These are phyloP conservation scores for Ischnura elegans DNA, from an alignment of 2,888 invertebrate genomes.

Conservation along the genomic window DNA sequence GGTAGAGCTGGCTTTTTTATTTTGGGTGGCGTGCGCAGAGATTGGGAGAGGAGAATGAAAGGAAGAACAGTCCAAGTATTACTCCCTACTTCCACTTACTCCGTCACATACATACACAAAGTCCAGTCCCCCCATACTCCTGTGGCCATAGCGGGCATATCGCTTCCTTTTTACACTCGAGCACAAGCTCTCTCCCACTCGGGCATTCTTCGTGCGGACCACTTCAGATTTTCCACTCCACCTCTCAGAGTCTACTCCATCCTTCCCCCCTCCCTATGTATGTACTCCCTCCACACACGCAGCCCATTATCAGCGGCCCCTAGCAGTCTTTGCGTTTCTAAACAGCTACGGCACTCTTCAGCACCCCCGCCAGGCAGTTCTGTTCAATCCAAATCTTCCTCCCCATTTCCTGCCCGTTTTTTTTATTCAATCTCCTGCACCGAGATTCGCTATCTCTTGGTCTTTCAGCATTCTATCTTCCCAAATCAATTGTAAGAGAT, in stretches of 20 bases:
- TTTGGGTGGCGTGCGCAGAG: neutral
- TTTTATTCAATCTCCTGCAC: neutral
- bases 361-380: neutral
- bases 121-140: neutral
- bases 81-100: neutral
- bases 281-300: too few species aligned
- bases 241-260: neutral
- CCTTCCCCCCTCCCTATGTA: neutral
- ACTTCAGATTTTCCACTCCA: constrained; percentile 30
- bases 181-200: neutral
- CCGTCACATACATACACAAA: too few species aligned
- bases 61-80: constrained; percentile 37
- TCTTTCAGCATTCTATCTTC: neutral
- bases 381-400: neutral
- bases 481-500: too few species aligned
- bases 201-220: neutral
- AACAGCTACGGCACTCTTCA: constrained; percentile 56
- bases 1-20: neutral
- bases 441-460: neutral
- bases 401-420: neutral
- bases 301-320: neutral
- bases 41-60: neutral
- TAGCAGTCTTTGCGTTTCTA: constrained; percentile 40
- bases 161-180: constrained; percentile 11
- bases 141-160: neutral